Evolutionary conservation across 1,140 invertebrate species (phyloP).

Genomic region (Procambarus clarkii): DNA sequence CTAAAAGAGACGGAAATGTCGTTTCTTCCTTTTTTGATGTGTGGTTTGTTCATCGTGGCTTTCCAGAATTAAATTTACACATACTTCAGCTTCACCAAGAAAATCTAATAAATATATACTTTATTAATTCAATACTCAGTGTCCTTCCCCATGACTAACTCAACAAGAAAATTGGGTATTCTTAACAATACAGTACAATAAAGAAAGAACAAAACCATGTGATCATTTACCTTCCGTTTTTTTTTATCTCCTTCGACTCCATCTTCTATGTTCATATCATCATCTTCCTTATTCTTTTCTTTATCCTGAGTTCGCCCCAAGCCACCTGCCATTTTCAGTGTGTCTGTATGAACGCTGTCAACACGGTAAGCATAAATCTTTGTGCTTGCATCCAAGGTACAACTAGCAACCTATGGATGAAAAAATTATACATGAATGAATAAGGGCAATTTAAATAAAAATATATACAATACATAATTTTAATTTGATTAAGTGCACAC

Average conservation of each 20-base stretch:
- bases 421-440: neutral
- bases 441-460: neutral
- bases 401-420: conserved; percentile 83
- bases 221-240: conserved; percentile 75
- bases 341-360: conserved; percentile 85
- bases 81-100: no score
- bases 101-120: no score
- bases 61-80: no score
- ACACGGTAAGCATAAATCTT: conserved; percentile 90
- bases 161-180: no score
- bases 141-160: no score
- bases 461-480: no score
- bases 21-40: no score
- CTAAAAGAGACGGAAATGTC: no score
- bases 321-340: conserved; percentile 85
- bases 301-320: conserved; percentile 77
- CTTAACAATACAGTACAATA: no score
- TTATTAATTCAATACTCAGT: no score
- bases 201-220: neutral
- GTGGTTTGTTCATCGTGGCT: no score
- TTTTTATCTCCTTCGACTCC: conserved; percentile 67
- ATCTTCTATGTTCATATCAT: conserved; percentile 76
- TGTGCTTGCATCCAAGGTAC: conserved; percentile 87
- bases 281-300: conserved; percentile 74
- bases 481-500: no score